Evolutionary conservation across 2,113 vertebrate genomes (phyloP).

Genomic region (Oceanites oceanicus): DNA sequence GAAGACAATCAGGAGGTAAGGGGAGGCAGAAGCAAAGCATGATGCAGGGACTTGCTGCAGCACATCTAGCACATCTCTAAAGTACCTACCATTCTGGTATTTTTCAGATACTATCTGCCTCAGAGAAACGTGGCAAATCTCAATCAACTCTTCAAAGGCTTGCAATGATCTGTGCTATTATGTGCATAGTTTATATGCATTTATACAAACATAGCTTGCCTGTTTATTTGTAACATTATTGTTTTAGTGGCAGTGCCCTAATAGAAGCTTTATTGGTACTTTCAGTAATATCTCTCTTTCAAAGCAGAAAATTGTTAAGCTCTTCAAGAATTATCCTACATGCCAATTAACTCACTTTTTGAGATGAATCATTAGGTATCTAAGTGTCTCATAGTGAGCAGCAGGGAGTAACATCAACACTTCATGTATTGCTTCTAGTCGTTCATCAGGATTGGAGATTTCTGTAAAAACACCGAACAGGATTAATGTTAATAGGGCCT

Average conservation of each 20-base stretch:
- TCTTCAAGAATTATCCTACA: not conserved
- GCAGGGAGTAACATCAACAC: slow-evolving; percentile 90
- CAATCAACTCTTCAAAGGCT: not conserved
- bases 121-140: not conserved
- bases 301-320: slow-evolving; percentile 19
- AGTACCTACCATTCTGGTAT: not conserved
- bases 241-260: not conserved
- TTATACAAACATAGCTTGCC: not conserved
- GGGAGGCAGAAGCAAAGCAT: not conserved
- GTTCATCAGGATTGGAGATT: slow-evolving; percentile 85
- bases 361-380: slow-evolving; percentile 95
- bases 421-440: slow-evolving; percentile 93
- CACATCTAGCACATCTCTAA: not conserved
- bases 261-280: not conserved
- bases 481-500: slow-evolving; percentile 15
- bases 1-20: not conserved
- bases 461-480: slow-evolving; percentile 74
- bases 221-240: not conserved
- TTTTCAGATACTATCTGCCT: not conserved
- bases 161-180: not conserved
- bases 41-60: not conserved
- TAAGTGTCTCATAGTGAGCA: slow-evolving; percentile 94
- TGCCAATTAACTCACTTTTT: slow-evolving; percentile 84
- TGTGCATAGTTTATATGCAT: not conserved
- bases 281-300: not conserved